Percentiles rank a stretch among this genome's conserved stretches.
Conservation (phyloP, 2,797 vertebrate species). For the Pseudopleuronectes americanus region DNA sequence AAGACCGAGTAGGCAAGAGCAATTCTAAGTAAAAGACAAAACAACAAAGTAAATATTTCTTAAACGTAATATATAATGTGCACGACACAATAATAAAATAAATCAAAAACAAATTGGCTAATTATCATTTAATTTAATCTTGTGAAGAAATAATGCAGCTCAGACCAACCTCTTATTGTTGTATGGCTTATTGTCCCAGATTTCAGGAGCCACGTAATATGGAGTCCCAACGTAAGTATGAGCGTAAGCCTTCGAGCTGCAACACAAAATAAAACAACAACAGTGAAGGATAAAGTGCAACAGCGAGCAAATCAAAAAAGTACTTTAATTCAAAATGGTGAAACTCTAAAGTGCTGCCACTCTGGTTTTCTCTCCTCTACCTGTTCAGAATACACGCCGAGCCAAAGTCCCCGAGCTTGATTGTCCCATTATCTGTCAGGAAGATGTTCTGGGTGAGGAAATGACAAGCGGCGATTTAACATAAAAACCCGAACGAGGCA, state of each 20-base stretch:
- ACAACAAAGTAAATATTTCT: too few species aligned
- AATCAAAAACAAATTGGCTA: too few species aligned
- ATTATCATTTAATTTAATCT: too few species aligned
- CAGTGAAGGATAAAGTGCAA: neutral
- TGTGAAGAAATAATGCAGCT: neutral
- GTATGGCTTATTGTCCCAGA: constrained; percentile 95
- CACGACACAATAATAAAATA: too few species aligned
- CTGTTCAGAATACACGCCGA: constrained; percentile 90
- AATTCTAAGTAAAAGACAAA: too few species aligned
- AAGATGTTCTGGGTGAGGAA: constrained; percentile 89
- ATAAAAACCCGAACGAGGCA: constrained; percentile 21
- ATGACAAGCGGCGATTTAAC: constrained; percentile 44
- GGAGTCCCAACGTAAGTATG: constrained; percentile 93
- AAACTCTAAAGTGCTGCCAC: neutral
- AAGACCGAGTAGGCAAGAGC: too few species aligned
- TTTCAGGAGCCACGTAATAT: constrained; percentile 95
- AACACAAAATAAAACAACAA: neutral
- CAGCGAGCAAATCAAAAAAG: neutral
- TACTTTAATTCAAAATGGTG: neutral
- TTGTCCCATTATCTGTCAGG: constrained; percentile 87
- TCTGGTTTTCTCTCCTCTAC: constrained; percentile 69
- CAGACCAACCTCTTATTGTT: constrained; percentile 92
- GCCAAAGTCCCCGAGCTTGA: constrained; percentile 96
- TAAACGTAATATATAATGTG: too few species aligned
- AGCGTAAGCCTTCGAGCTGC: constrained; percentile 88